Percentiles rank a stretch among this genome's conserved stretches.
Conservation (phyloP, 2,888 invertebrate genomes). For the Latheticus oryzae region DNA sequence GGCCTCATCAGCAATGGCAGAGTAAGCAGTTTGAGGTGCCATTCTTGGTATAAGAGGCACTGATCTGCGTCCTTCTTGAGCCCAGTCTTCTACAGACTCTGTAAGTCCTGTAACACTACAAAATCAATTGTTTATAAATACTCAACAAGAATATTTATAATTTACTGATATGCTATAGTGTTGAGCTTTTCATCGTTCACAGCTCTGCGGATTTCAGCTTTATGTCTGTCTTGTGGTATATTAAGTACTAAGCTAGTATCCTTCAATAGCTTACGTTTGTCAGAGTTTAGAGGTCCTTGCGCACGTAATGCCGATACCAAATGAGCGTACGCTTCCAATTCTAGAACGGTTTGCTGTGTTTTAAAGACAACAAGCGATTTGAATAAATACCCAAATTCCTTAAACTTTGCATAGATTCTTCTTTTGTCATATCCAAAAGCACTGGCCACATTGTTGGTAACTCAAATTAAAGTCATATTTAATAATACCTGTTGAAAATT, state of each 20-base stretch:
- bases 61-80: conserved; percentile 85
- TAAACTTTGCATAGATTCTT: conserved; percentile 89
- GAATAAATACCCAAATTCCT: conserved; percentile 80
- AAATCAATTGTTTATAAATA: conserved; percentile 28
- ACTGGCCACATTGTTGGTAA: conserved; percentile 73
- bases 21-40: conserved; percentile 87
- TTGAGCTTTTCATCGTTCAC: conserved; percentile 91
- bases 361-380: conserved; percentile 18
- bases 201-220: conserved; percentile 91
- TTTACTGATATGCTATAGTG: conserved; percentile 91
- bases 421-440: conserved; percentile 85
- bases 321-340: conserved; percentile 92
- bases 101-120: conserved; percentile 75
- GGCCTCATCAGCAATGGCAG: conserved; percentile 84
- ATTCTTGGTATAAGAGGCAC: conserved; percentile 86
- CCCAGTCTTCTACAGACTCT: conserved; percentile 80
- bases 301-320: conserved; percentile 92
- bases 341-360: conserved; percentile 67
- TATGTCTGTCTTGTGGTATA: conserved; percentile 91
- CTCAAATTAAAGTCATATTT: conserved; percentile 47
- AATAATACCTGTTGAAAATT: conserved; percentile 31
- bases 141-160: too few species aligned
- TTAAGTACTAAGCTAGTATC: conserved; percentile 85
- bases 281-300: conserved; percentile 87
- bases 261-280: conserved; percentile 85